Conservation (phyloP, 2,113 vertebrate species). For the Actenoides hombroni region DNA sequence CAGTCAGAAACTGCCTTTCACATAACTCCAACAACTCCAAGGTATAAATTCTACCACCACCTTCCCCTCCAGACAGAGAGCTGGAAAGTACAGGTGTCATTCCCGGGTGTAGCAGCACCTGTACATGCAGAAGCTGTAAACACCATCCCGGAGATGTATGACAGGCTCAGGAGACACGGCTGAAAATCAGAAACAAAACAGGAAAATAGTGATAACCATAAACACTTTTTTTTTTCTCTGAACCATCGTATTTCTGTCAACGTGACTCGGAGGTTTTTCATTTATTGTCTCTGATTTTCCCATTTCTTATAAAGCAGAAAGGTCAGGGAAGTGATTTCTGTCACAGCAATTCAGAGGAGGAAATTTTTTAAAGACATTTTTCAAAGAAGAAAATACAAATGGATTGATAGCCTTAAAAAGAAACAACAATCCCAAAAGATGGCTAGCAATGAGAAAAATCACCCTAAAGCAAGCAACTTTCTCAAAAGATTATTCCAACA, state of each 20-base stretch:
- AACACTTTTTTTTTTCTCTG: neutral
- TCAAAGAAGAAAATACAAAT: neutral
- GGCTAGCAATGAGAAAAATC: neutral
- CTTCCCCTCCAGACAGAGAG: rapidly evolving
- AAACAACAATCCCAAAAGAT: neutral
- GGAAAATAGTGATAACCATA: neutral
- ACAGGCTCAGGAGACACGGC: neutral
- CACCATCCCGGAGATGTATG: neutral
- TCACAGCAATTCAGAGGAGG: neutral
- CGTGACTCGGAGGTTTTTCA: neutral
- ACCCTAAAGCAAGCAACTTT: neutral
- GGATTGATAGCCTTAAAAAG: neutral
- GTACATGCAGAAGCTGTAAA: neutral
- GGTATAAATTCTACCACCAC: neutral
- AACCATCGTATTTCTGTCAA: neutral
- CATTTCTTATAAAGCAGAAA: neutral
- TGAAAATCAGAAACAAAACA: neutral
- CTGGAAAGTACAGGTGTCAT: neutral
- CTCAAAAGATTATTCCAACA: neutral
- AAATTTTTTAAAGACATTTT: neutral
- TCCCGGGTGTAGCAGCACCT: neutral
- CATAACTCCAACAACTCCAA: neutral
- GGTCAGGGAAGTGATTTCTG: neutral
- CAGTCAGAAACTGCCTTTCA: neutral
- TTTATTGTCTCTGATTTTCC: neutral